phyloP scores from a whole-genome alignment of 2,797 vertebrate genomes.

The Crocidura indochinensis region DNA sequence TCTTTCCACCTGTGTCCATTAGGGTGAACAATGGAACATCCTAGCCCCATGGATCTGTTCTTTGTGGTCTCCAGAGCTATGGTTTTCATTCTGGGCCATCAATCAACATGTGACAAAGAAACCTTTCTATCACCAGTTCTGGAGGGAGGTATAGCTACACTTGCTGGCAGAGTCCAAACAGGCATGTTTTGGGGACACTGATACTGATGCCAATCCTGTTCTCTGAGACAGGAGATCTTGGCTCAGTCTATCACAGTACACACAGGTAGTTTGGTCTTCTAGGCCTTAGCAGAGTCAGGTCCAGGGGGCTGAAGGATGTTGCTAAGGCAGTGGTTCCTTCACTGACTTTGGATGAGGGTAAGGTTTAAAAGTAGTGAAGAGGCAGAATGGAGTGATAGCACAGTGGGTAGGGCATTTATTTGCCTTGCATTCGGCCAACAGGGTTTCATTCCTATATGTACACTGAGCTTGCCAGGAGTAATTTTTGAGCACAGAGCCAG shows the following conservation, averaged over 20 bases:
- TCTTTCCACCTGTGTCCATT: not conserved
- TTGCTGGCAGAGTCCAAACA: no score
- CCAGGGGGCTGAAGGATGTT: not conserved
- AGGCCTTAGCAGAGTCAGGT: not conserved
- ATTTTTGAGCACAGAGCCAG: no score
- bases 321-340: no score
- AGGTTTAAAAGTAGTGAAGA: not conserved
- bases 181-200: not conserved
- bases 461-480: no score
- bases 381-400: not conserved
- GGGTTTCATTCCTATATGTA: no score
- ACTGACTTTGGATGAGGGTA: no score
- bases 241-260: not conserved
- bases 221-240: not conserved
- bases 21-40: not conserved
- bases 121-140: not conserved
- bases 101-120: not conserved
- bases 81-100: not conserved
- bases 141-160: no score
- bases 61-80: constrained; percentile 11
- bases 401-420: no score
- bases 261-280: not conserved
- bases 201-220: not conserved
- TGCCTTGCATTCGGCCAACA: no score
- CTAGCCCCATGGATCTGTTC: not conserved